Base-by-base conservation (phyloP, 1,140 invertebrate genomes). In the Brachystomella parvula region DNA sequence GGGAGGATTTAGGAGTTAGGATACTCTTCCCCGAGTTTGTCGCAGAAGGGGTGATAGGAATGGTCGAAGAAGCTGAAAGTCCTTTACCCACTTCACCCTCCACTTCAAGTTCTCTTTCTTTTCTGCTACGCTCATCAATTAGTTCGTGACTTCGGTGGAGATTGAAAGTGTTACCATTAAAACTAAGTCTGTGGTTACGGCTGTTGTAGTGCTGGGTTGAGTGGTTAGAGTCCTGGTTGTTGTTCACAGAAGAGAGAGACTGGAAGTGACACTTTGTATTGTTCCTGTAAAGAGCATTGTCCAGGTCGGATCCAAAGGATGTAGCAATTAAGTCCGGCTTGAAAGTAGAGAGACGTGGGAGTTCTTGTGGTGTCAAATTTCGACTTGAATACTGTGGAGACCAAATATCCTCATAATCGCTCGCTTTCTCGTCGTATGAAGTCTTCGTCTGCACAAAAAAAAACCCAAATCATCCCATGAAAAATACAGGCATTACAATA, bases 321-420 rank as follows among this genome's bases (percentile, higher is more conserved):
- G 70, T 68, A n/a, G 70, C 66, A 47, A 71, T 71, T 47, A 71
- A 29, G 47, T 71, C 70, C 29, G 70, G 70, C 47, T 68, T 71
- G 61, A 71, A 71, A 21, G 70, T 71, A 19, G 70, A 71, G 47
- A 71, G 64, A 24, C 67, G 30, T 29, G 70, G 70, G 28, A 57
- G 39, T 62, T 59, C 57, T 17, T 49, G 29, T 17, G 62, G 44
- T 15, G 62, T 49, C 21, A 49, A 24, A 47, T 19, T 62, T 47
- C 44, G 21, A 12, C 61, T n/a, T 12, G n/a, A 47, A 30, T 59
- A n/a, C 24, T 66, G 58, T 2, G 68, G 70, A 53, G 69, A 71
- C 92, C 92, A 96, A 68, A 96, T 87, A 76, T 96, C 93, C 79
- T 96, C 92, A 76, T 96, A 96, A 78, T 96, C 93, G 65, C 90